Base-by-base conservation (phyloP, 2,113 vertebrate species). In the Xerus inauris region DNA sequence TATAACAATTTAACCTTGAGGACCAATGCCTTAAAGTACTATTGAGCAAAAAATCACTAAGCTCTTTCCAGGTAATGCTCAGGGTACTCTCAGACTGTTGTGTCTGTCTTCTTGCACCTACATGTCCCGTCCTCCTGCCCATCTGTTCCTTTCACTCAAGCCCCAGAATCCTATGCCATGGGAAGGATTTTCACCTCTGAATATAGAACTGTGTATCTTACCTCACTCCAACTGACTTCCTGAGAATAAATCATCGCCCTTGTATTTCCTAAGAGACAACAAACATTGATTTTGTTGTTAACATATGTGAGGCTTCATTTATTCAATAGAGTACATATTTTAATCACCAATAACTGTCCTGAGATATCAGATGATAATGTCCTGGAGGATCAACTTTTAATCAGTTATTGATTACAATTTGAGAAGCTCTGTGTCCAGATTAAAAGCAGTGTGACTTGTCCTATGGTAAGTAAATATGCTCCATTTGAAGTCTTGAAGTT, bases 111-210 rank as follows among this genome's bases (percentile, higher is more conserved):
- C 67, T 77, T 91, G 28, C 3, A 91, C 92, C 93, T 97, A 96
- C 94, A 80, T 94, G 97, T 98, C 92, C 92, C 97, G 17, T 92
- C 87, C 47, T 92, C 97, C 94, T 64, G 92, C 92, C 98, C 98
- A 98, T 98, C 98, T 98, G 97, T 98, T 98, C 97, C 98, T 97
- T 98, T 99, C 98, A 98, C 98, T 98, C 98, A 98, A 54, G 69
- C 92, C 30, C 72, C 89, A 98, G 97, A 98, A 98, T 98, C 86
- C 75, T 97, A 97, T 62, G 96, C 95, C 97, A 93, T 30, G 94
- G 97, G 98, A 97, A 54, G 95, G 94, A 98, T 97, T 96, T 96
- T 97, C 98, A 94, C 96, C 87, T 97, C 95, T 96, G 87, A 97
- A 89, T 97, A 96, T 95, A 98, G 97, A 97, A 95, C 88, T 94